Percentiles rank a stretch among this genome's conserved stretches.
Evolutionary conservation across 2,888 invertebrate species (phyloP).

Genomic region (Sabatieria punctata): DNA sequence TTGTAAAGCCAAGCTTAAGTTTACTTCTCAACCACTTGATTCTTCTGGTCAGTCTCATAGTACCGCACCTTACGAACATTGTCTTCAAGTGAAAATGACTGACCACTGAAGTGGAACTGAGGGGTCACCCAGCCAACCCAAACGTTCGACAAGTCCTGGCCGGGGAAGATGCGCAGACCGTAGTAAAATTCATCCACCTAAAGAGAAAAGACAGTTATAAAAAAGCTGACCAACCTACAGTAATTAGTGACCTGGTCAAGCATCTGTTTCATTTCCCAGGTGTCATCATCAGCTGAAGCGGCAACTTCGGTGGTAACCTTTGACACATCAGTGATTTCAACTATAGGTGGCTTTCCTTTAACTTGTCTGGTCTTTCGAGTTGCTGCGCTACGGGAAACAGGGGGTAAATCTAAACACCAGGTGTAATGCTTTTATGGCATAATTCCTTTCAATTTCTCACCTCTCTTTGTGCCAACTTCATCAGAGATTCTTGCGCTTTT

Average conservation of each 20-base stretch:
- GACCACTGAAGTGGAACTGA: conserved; percentile 48
- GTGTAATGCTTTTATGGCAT: too few species aligned
- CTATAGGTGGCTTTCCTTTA: too few species aligned
- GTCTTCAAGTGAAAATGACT: conserved; percentile 20
- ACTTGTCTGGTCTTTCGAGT: too few species aligned
- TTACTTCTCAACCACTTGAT: conserved; percentile 40
- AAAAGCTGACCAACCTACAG: neutral
- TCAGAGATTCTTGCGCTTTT: too few species aligned
- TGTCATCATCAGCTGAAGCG: conserved; percentile 16
- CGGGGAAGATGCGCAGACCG: conserved; percentile 63
- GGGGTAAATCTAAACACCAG: too few species aligned
- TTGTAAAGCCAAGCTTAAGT: neutral
- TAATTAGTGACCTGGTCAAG: conserved; percentile 26
- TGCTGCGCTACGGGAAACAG: too few species aligned
- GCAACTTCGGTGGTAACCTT: too few species aligned
- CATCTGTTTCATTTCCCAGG: conserved; percentile 26
- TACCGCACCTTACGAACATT: conserved; percentile 53
- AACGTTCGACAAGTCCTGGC: conserved; percentile 80
- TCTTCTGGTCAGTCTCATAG: conserved; percentile 69
- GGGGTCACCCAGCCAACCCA: conserved; percentile 99
- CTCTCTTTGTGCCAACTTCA: too few species aligned
- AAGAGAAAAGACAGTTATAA: neutral
- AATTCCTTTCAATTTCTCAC: too few species aligned
- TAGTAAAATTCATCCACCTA: conserved; percentile 92
- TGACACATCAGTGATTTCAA: too few species aligned